Conservation (phyloP, 2,797 vertebrate genomes). For the Xenopus petersii region DNA sequence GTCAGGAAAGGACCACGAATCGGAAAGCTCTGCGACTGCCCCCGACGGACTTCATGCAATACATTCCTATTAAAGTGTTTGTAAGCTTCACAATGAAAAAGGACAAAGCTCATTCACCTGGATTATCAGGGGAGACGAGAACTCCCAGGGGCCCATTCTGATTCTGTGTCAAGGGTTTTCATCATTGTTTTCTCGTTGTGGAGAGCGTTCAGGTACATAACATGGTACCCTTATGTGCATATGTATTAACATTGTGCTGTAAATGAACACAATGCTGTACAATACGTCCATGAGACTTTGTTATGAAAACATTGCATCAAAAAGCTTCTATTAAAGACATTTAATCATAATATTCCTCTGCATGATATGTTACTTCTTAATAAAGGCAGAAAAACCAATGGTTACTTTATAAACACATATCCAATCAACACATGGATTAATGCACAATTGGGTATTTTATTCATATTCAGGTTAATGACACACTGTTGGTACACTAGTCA, state of each 20-base stretch:
- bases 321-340: slow-evolving; percentile 9
- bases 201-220: not conserved
- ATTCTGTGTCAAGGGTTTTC: not conserved
- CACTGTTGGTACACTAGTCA: too few relatives aligned
- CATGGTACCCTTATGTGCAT: slow-evolving; percentile 21
- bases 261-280: not conserved
- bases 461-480: too few relatives aligned
- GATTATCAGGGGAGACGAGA: not conserved
- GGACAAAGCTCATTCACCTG: slow-evolving; percentile 2
- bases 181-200: slow-evolving; percentile 10
- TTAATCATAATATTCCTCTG: slow-evolving; percentile 22
- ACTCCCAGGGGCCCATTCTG: not conserved
- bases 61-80: slow-evolving; percentile 76
- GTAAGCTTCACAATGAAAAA: slow-evolving; percentile 48
- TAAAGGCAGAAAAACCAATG: too few relatives aligned
- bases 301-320: not conserved
- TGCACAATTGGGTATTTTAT: too few relatives aligned
- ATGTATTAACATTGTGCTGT: not conserved
- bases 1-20: slow-evolving; percentile 74
- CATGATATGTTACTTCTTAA: too few relatives aligned
- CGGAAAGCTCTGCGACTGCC: slow-evolving; percentile 75
- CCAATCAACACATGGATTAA: too few relatives aligned
- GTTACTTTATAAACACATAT: too few relatives aligned
- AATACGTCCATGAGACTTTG: not conserved
- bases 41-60: slow-evolving; percentile 73